A percentile compares a stretch with the other conserved stretches of the same genome.
These are phyloP conservation scores for Drosophila persimilis DNA, from an alignment of 1,140 invertebrate species.

Conservation along the genomic window DNA sequence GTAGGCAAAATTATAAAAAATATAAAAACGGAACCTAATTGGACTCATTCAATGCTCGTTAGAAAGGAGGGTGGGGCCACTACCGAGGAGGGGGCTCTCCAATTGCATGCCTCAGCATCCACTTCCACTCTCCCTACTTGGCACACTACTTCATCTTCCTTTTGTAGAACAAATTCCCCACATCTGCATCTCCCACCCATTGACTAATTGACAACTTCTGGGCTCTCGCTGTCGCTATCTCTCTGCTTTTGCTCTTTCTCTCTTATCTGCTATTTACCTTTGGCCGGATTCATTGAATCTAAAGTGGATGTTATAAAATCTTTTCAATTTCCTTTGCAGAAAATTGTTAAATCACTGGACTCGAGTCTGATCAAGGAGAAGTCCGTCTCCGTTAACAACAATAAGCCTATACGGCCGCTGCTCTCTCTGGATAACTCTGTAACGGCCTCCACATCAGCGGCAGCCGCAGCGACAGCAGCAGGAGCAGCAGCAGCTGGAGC, in stretches of 20 bases:
- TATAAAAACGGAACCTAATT: constrained; percentile 48
- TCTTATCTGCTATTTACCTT: constrained; percentile 4
- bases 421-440: constrained; percentile 72
- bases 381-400: constrained; percentile 73
- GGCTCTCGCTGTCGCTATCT: constrained; percentile 21
- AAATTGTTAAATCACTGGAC: constrained; percentile 80
- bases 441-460: constrained; percentile 21
- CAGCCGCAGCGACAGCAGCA: constrained; percentile 7
- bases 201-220: constrained; percentile 53
- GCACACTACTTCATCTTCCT: constrained; percentile 32
- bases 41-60: constrained; percentile 69
- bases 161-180: constrained; percentile 7
- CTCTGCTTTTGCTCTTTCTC: constrained; percentile 7
- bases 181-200: constrained; percentile 44
- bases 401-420: constrained; percentile 78
- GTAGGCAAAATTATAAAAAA: constrained; percentile 14
- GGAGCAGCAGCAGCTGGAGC: constrained; percentile 12
- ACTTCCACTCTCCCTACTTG: constrained; percentile 16
- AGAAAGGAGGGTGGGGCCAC: constrained; percentile 14
- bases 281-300: too few relatives aligned
- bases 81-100: constrained; percentile 24
- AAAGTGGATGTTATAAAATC: not conserved
- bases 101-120: not conserved
- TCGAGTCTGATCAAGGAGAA: constrained; percentile 73
- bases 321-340: constrained; percentile 61